Percentiles rank a stretch among this genome's conserved stretches.
Evolutionary conservation across 2,888 invertebrate species (phyloP).

Genomic region (Rhyacophila evoluta): DNA sequence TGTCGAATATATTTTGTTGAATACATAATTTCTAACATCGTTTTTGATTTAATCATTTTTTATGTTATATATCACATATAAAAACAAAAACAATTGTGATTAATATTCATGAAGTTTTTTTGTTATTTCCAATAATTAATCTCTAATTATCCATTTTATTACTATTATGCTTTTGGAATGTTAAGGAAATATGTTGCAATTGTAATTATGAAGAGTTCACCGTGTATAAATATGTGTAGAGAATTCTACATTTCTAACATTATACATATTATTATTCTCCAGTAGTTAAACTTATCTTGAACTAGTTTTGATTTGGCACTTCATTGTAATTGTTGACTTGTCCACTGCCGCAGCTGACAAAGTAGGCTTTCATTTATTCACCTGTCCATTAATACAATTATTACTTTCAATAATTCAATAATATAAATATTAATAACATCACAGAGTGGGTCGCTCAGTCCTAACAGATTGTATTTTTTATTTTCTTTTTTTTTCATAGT

Average conservation of each 20-base stretch:
- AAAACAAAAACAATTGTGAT: too few species aligned
- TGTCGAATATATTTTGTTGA: too few species aligned
- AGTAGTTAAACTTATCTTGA: not conserved
- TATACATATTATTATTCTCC: not conserved
- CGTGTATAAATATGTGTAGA: not conserved
- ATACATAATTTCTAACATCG: too few species aligned
- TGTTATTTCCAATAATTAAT: too few species aligned
- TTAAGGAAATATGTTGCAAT: too few species aligned
- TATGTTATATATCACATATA: too few species aligned
- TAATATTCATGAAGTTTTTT: too few species aligned
- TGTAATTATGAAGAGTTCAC: not conserved
- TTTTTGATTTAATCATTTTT: too few species aligned
- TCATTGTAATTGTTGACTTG: conserved; percentile 27
- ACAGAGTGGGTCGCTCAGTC: conserved; percentile 28
- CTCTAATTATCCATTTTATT: too few species aligned
- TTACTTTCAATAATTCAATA: not conserved
- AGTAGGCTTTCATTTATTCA: conserved; percentile 30
- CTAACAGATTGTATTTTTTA: conserved; percentile 32
- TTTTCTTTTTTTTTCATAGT: conserved; percentile 28
- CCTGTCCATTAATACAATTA: conserved; percentile 26
- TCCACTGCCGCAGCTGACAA: conserved; percentile 27
- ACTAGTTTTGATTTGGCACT: conserved; percentile 28
- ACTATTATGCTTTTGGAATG: too few species aligned
- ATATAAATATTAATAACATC: conserved; percentile 9
- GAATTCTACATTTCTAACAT: conserved; percentile 2